Base-by-base conservation (phyloP, 2,888 invertebrate genomes). In the Maniola hyperantus region DNA sequence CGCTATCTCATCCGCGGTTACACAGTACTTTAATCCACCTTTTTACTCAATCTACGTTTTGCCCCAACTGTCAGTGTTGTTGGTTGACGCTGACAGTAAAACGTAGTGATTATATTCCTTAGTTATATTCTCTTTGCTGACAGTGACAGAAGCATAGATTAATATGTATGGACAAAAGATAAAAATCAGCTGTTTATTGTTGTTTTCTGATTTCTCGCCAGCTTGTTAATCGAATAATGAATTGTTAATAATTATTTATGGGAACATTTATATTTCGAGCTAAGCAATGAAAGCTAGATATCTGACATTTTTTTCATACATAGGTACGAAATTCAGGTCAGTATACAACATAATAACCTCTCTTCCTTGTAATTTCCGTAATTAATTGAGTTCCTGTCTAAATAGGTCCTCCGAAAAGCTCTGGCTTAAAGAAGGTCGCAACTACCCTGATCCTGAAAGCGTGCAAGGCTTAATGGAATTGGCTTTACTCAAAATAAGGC, bases 261-360 rank as follows among this genome's bases (percentile, higher is more conserved):
- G 1, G 6, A 48, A 18, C 15, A 8, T 7, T 10, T 8, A 18
- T 8, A 10, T 15, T 11, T n/a, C 5, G 11, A 10, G 8, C 7
- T 55, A 54, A 68, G 82, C 74, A 93, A 91, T 92, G 92, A 90
- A 95, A 94, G 93, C 93, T 75, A 93, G 97, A 85, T 97, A 97
- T 87, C 92, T 97, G 72, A 78, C 96, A 55, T 94, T 94, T 77
- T 93, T 96, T 79, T 95, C 96, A 0, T 97, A 97, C 76, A 94
- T 97, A 76, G 97, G 97, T 69, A 95, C 95, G 15, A 83, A 90
- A 60, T 97, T 97, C 88, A 95, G 96, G 97, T 97, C 73, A 64
- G 80, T 76, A 69, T 67, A 46, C 62, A 39, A 67, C 66, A 13
- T n/a, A 44, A 11, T 65, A 36, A 18, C 36, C 34, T 42, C 6